Evolutionary conservation across 53 echinoderm and acorn worm genomes (phyloP).

Genomic region (Hippasteria phrygiana): DNA sequence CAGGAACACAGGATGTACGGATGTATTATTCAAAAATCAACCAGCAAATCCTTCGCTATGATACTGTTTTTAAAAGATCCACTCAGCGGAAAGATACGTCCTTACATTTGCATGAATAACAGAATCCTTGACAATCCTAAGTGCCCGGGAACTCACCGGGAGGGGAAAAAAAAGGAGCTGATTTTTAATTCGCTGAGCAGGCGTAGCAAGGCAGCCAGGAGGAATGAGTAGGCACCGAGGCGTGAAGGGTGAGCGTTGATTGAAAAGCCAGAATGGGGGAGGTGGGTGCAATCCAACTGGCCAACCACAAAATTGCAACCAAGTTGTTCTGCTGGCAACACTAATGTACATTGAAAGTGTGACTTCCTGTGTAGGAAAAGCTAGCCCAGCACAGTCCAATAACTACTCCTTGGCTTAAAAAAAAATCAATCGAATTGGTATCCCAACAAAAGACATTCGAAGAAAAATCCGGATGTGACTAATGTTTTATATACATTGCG

Average conservation of each 20-base stretch:
- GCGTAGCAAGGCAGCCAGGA: not conserved
- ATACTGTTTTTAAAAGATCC: conserved; percentile 18
- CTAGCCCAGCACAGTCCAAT: no score
- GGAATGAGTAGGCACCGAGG: not conserved
- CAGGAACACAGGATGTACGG: conserved; percentile 28
- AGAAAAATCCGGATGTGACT: no score
- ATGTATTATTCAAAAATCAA: conserved; percentile 31
- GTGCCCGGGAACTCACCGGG: not conserved
- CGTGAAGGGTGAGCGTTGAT: conserved; percentile 27
- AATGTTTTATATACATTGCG: no score
- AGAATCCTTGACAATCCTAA: conserved; percentile 25
- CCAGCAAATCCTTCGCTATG: not conserved
- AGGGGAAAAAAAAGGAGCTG: conserved; percentile 12
- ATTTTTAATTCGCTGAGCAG: conserved; percentile 26
- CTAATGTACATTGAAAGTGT: not conserved
- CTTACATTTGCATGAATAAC: conserved; percentile 46
- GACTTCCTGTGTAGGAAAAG: not conserved
- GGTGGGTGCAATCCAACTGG: not conserved
- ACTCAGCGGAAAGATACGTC: not conserved
- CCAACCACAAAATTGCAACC: conserved; percentile 7
- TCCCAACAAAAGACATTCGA: no score
- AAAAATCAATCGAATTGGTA: no score
- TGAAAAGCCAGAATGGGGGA: conserved; percentile 13
- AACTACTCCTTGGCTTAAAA: no score
- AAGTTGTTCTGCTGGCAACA: not conserved